phyloP scores from a whole-genome alignment of 2,797 vertebrate species.

The Crocodylus rhombifer region DNA sequence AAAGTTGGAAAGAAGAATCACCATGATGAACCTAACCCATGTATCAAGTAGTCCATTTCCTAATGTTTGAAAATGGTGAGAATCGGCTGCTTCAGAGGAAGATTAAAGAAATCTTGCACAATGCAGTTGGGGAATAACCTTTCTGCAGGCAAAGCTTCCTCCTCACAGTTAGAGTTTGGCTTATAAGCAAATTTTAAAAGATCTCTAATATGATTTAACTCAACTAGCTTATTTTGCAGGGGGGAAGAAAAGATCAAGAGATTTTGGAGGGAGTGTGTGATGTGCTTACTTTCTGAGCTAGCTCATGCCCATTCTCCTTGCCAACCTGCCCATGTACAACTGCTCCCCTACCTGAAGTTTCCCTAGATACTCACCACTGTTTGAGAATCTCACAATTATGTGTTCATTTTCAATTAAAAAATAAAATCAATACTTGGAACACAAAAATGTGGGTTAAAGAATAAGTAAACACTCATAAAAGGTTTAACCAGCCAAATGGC shows the following conservation, averaged over 20 bases:
- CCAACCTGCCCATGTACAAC: too few species aligned
- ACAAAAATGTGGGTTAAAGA: slow-evolving; percentile 48
- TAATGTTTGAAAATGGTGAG: neutral
- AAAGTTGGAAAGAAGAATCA: neutral
- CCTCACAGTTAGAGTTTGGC: neutral
- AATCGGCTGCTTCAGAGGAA: neutral
- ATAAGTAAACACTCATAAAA: slow-evolving; percentile 47
- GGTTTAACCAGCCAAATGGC: neutral
- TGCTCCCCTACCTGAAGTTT: neutral
- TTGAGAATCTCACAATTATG: neutral
- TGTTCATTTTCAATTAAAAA: slow-evolving; percentile 13
- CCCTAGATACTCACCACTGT: neutral
- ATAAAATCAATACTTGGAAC: slow-evolving; percentile 40
- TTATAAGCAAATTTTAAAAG: neutral
- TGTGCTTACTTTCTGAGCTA: neutral
- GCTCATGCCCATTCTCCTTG: neutral
- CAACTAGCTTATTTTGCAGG: neutral
- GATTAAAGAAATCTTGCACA: rapidly evolving
- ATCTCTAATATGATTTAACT: neutral
- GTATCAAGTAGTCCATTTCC: neutral
- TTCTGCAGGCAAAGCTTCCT: neutral
- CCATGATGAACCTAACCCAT: neutral
- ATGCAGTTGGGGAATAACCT: neutral
- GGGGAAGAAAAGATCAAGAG: too few species aligned
- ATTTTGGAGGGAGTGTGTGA: neutral